A percentile compares a stretch with the other conserved stretches of the same genome.
phyloP scores from a whole-genome alignment of 2,113 vertebrate species.

The Toxotes jaculatrix region DNA sequence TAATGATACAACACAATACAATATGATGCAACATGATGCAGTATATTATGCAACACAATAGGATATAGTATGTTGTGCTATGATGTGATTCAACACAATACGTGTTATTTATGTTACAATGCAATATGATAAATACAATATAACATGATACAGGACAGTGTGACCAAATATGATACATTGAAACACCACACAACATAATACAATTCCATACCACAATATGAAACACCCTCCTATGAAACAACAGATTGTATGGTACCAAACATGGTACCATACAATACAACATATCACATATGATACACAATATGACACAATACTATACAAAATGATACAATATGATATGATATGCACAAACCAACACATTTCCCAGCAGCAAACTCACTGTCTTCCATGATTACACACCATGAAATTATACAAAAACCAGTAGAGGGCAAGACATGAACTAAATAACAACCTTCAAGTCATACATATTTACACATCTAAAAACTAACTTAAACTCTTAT shows the following conservation, averaged over 20 bases:
- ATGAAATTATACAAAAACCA: too few species aligned
- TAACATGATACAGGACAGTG: too few species aligned
- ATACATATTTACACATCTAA: not conserved
- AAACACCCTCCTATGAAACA: too few species aligned
- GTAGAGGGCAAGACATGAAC: not conserved
- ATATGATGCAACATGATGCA: too few species aligned
- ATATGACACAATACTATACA: not conserved
- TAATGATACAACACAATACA: not conserved
- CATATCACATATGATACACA: not conserved
- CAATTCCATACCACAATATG: not conserved
- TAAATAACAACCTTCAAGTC: not conserved
- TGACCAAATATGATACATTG: not conserved
- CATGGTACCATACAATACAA: not conserved
- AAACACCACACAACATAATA: not conserved
- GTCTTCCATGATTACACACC: too few species aligned
- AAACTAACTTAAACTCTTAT: not conserved
- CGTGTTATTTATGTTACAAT: too few species aligned
- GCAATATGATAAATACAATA: not conserved
- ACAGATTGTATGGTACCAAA: not conserved
- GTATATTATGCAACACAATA: too few species aligned
- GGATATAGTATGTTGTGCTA: too few species aligned
- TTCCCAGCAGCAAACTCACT: not conserved
- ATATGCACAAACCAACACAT: too few species aligned
- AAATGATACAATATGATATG: not conserved
- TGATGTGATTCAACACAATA: not conserved